These are phyloP conservation scores for Catonia carolina DNA, from an alignment of 2,888 invertebrate genomes.

Conservation along the genomic window DNA sequence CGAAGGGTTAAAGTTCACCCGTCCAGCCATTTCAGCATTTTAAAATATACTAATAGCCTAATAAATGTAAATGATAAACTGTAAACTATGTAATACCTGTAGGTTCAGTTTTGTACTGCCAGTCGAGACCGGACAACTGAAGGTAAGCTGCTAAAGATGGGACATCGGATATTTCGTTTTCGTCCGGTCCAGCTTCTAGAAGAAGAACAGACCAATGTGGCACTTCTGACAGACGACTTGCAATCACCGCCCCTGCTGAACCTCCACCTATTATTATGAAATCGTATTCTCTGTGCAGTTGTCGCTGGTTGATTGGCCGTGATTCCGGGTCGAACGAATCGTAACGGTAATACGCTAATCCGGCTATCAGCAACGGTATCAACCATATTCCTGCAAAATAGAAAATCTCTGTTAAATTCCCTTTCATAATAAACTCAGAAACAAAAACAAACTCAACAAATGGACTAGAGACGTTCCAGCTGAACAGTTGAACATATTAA, in stretches of 20 bases:
- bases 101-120: conserved; percentile 85
- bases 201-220: conserved; percentile 69
- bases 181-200: conserved; percentile 79
- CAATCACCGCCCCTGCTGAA: conserved; percentile 84
- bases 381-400: conserved; percentile 60
- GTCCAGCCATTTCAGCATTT: no score
- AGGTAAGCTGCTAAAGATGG: conserved; percentile 81
- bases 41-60: no score
- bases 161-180: conserved; percentile 81
- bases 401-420: no score
- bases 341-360: conserved; percentile 73
- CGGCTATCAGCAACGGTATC: conserved; percentile 73
- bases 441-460: no score
- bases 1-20: no score
- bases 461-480: no score
- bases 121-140: conserved; percentile 78
- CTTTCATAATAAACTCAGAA: no score
- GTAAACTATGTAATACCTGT: no score
- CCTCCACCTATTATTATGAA: conserved; percentile 81
- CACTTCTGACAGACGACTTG: conserved; percentile 68
- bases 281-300: conserved; percentile 67
- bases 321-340: conserved; percentile 76
- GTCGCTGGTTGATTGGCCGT: conserved; percentile 60
- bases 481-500: no score
- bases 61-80: no score